Evolutionary conservation across 2,797 vertebrate genomes (phyloP).

Genomic region (Micropoecilia bifurca): DNA sequence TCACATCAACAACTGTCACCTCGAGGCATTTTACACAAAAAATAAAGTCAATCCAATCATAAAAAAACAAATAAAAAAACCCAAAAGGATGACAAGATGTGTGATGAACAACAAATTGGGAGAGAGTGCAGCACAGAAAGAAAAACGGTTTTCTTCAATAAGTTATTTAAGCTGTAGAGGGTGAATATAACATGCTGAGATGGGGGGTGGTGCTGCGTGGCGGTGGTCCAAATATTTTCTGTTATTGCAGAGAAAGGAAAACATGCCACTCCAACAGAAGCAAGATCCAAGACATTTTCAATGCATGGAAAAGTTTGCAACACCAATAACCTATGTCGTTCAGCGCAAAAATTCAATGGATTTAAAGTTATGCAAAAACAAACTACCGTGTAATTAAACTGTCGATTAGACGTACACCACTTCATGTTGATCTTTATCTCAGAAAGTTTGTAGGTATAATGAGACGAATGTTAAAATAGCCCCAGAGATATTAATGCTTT

Average conservation of each 20-base stretch:
- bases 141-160: neutral
- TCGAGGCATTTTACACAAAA: neutral
- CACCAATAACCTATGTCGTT: neutral
- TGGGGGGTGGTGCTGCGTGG: neutral
- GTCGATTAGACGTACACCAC: too few relatives aligned
- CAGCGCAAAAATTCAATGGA: neutral
- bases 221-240: neutral
- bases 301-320: neutral
- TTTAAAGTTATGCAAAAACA: neutral
- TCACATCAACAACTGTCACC: neutral
- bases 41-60: neutral
- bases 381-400: neutral
- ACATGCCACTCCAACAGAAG: neutral
- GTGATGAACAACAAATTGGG: constrained; percentile 7
- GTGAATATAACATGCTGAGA: neutral
- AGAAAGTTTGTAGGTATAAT: neutral
- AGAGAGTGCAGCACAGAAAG: neutral
- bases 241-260: neutral
- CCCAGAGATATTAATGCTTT: neutral
- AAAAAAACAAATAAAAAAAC: constrained; percentile 9
- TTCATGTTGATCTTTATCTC: too few relatives aligned
- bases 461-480: neutral
- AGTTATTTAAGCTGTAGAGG: constrained; percentile 4
- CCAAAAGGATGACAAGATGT: neutral
- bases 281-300: neutral